Evolutionary conservation across 1,140 invertebrate genomes (phyloP).

Genomic region (Prorops nasuta): DNA sequence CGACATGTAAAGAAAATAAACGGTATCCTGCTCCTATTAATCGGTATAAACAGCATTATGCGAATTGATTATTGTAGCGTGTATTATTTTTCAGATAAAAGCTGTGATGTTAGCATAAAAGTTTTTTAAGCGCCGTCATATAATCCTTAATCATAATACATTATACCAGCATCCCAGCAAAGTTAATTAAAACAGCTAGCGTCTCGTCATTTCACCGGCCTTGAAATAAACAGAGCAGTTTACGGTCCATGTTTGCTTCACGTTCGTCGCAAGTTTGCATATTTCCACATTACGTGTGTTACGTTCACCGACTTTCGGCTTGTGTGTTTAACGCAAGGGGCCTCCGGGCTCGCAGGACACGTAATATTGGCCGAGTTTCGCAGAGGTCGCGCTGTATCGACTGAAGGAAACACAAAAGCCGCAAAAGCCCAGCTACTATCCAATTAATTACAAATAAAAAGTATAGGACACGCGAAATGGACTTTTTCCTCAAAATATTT

Average conservation of each 20-base stretch:
- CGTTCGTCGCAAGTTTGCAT: slow-evolving; percentile 28
- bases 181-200: slow-evolving; percentile 23
- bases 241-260: slow-evolving; percentile 23
- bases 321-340: slow-evolving; percentile 12
- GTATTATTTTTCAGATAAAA: slow-evolving; percentile 6
- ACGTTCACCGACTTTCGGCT: not conserved
- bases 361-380: slow-evolving; percentile 7
- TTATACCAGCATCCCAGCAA: slow-evolving; percentile 2
- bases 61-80: not conserved
- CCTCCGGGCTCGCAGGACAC: slow-evolving; percentile 2
- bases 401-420: not conserved
- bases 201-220: slow-evolving; percentile 18
- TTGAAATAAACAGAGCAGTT: slow-evolving; percentile 35
- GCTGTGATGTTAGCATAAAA: not conserved
- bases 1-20: too few species aligned
- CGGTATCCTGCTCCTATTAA: too few species aligned
- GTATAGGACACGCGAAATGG: slow-evolving; percentile 26
- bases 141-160: not conserved
- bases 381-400: not conserved
- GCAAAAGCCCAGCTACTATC: slow-evolving; percentile 3
- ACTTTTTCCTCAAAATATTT: too few species aligned
- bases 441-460: slow-evolving; percentile 36
- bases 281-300: slow-evolving; percentile 24
- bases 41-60: too few species aligned
- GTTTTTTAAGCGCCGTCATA: not conserved